Evolutionary conservation across 2,797 vertebrate species (phyloP), one percentile per base, ranked within the genome.

Genomic region (Enteromius anoplus): DNA sequence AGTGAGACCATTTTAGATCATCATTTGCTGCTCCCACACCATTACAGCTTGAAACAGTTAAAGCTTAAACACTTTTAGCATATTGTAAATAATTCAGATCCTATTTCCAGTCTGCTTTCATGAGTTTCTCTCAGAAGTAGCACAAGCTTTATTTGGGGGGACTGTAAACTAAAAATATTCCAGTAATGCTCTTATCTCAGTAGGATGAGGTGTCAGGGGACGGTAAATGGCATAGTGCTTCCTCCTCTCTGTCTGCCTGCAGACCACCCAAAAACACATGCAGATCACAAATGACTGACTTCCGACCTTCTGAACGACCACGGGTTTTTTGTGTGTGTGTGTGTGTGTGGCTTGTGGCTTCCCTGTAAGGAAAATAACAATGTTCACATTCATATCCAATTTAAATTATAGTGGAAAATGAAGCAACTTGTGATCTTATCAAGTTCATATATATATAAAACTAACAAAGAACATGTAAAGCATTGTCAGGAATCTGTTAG

Each of bases 251-350:
- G 49, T 51, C 66, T 58, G 66, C 51, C 23, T 37, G 80, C 58
- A 1, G 42, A 73, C 68, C 79, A 72, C 80, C 80, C 80, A 73
- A 49, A 64, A 71, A 60, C 66, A 32, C 66, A 71, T 45, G 51
- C 51, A 81, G 58, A 60, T 37, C 42, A 64, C 58, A 81, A 51
- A 81, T 65, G 55, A 81, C 42, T 17, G 40, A 81, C 9, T 64
- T 73, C 69, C 14, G 12, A 81, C 55, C 69, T 21, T 75, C 70
- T 81, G 29, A 73, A 81, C 10, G 15, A 73, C 45, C 80, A 65
- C 58, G 65, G 15, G 40, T 26, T 29, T 10, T 60, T 58, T 11
- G 19, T n/a, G 1, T 19, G 6, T 26, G 14, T 19, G 6, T 26
- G 14, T 12, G 29, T 42, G 19, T 62, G 37, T 51, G 12, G 49